Percentiles rank a stretch among this genome's conserved stretches.
Conservation (phyloP, 2,113 vertebrate genomes). For the Poicephalus meyeri region DNA sequence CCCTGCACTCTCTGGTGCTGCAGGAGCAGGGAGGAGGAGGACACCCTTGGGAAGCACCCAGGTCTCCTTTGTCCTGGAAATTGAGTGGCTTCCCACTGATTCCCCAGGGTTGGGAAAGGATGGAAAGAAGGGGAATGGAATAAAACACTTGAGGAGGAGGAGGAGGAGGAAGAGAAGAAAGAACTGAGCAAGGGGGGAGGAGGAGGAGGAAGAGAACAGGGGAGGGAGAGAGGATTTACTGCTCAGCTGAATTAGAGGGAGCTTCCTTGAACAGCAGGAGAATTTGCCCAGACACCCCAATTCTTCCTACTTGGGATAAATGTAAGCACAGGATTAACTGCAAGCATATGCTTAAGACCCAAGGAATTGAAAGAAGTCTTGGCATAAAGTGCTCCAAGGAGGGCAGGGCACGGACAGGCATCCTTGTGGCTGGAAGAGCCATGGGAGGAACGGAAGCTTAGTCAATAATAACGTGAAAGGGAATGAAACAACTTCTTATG, state of each 20-base stretch:
- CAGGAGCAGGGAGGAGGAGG: neutral
- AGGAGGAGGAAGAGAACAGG: neutral
- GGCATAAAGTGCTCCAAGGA: neutral
- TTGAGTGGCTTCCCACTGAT: neutral
- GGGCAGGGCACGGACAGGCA: neutral
- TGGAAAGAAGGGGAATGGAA: neutral
- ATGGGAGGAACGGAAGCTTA: neutral
- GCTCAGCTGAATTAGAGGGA: slow-evolving; percentile 37
- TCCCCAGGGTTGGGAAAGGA: neutral
- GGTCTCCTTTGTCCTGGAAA: neutral
- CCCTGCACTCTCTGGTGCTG: neutral
- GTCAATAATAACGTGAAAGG: neutral
- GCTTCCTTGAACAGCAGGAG: slow-evolving; percentile 60
- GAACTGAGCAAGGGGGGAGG: neutral
- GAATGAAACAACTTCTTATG: neutral
- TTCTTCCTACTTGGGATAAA: slow-evolving; percentile 46
- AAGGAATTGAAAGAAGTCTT: slow-evolving; percentile 35
- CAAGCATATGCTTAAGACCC: slow-evolving; percentile 51
- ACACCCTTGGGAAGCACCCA: neutral
- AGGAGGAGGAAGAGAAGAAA: neutral
- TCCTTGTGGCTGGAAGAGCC: neutral
- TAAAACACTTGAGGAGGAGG: neutral
- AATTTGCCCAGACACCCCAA: slow-evolving; percentile 56
- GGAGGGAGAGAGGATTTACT: slow-evolving; percentile 46
- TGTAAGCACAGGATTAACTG: slow-evolving; percentile 52